These are phyloP conservation scores for Ectropis grisescens DNA, from an alignment of 1,140 invertebrate genomes.

Conservation along the genomic window DNA sequence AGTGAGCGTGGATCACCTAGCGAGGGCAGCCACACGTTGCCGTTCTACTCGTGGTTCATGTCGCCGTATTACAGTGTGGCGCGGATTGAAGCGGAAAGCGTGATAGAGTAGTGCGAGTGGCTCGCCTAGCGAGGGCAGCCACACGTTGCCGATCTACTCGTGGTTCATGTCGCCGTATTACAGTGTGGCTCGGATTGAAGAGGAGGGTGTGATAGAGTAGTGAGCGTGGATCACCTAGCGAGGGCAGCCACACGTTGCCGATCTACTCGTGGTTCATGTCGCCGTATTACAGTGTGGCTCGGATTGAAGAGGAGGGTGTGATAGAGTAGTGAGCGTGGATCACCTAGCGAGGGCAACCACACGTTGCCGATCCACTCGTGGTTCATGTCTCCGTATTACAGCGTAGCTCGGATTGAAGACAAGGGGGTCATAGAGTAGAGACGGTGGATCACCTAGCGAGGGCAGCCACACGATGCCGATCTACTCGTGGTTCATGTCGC, in stretches of 20 bases:
- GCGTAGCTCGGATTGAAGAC: no score
- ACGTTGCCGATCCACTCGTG: slow-evolving; percentile 99
- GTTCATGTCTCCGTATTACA: slow-evolving; percentile 99
- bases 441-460: slow-evolving; percentile 86
- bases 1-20: no score
- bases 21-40: slow-evolving; percentile 97
- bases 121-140: slow-evolving; percentile 93
- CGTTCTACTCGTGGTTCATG: slow-evolving; percentile 99
- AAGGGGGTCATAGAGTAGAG: no score
- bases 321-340: no score
- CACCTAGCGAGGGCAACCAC: slow-evolving; percentile 95
- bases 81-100: no score
- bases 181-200: no score
- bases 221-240: slow-evolving; percentile 87
- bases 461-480: slow-evolving; percentile 99
- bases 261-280: slow-evolving; percentile 99
- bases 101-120: no score
- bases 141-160: slow-evolving; percentile 99
- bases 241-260: slow-evolving; percentile 98
- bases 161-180: slow-evolving; percentile 99
- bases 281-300: no score
- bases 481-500: slow-evolving; percentile 99
- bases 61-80: no score
- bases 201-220: no score
- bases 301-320: no score